phyloP scores from a whole-genome alignment of 1,140 invertebrate species.

The Hestina assimilis region DNA sequence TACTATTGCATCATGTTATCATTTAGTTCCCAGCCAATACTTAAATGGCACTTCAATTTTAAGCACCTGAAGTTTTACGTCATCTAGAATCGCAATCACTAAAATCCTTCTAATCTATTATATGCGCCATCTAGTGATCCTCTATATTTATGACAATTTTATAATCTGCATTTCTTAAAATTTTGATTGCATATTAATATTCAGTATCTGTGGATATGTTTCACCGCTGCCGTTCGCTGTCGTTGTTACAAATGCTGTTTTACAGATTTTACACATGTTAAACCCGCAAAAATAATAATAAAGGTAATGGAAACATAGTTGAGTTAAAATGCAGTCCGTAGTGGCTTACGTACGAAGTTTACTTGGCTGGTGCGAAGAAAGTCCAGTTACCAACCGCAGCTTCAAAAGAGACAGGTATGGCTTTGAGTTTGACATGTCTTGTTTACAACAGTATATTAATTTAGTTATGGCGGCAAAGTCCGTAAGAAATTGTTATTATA shows the following conservation, averaged over 20 bases:
- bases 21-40: too few species aligned
- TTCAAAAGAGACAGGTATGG: constrained; percentile 74
- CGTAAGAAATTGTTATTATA: constrained; percentile 29
- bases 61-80: too few species aligned
- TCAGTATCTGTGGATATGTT: constrained; percentile 27
- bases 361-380: constrained; percentile 56
- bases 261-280: constrained; percentile 14
- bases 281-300: constrained; percentile 9
- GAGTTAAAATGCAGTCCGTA: constrained; percentile 64
- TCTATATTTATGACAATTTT: not conserved
- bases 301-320: constrained; percentile 61
- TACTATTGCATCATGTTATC: too few species aligned
- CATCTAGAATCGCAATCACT: too few species aligned
- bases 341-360: constrained; percentile 64
- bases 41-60: too few species aligned
- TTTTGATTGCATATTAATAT: too few species aligned
- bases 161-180: not conserved
- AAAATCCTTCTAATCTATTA: too few species aligned
- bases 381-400: constrained; percentile 47
- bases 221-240: constrained; percentile 28
- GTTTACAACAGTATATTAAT: constrained; percentile 64
- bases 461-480: constrained; percentile 74
- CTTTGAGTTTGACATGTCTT: constrained; percentile 73
- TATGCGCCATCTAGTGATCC: not conserved
- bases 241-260: constrained; percentile 23